A percentile compares a stretch with the other conserved stretches of the same genome.
These are phyloP conservation scores for Macropodus opercularis DNA, from an alignment of 2,797 vertebrate species.

Conservation along the genomic window DNA sequence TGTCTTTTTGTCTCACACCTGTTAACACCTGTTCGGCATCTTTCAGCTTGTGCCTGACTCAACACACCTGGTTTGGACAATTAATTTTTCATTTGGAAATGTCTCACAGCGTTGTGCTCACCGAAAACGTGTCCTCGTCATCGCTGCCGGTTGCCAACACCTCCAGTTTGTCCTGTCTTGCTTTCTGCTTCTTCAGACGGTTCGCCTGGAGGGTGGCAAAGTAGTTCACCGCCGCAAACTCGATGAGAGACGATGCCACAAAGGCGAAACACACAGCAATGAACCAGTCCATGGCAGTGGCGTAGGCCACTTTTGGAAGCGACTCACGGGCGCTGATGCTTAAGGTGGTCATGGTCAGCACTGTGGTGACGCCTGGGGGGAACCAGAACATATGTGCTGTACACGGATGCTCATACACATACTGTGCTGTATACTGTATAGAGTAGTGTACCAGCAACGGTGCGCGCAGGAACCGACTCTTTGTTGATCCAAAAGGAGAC, in stretches of 20 bases:
- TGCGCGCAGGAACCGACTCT: constrained; percentile 85
- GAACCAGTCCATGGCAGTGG: constrained; percentile 99
- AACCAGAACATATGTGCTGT: neutral
- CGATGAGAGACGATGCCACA: constrained; percentile 95
- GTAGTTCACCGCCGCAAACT: constrained; percentile 98
- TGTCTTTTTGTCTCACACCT: too few species aligned
- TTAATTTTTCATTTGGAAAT: neutral
- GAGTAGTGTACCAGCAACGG: constrained; percentile 79
- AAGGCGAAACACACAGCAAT: constrained; percentile 98
- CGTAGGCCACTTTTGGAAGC: constrained; percentile 96
- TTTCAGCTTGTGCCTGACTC: too few species aligned
- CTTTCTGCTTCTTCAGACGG: constrained; percentile 79
- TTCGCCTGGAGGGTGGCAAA: constrained; percentile 89
- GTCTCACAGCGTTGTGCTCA: constrained; percentile 36
- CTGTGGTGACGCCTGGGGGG: constrained; percentile 91
- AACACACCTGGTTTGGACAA: too few species aligned
- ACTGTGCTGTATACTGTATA: neutral
- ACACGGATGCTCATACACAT: neutral
- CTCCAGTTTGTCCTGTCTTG: constrained; percentile 80
- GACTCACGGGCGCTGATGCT: constrained; percentile 98
- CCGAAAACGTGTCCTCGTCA: constrained; percentile 76
- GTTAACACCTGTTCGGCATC: too few species aligned
- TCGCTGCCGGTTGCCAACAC: constrained; percentile 81
- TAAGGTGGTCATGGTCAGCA: constrained; percentile 98
- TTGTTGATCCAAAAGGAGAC: constrained; percentile 89